phyloP scores from a whole-genome alignment of 2,888 invertebrate genomes.

The Campaea margaritaria region DNA sequence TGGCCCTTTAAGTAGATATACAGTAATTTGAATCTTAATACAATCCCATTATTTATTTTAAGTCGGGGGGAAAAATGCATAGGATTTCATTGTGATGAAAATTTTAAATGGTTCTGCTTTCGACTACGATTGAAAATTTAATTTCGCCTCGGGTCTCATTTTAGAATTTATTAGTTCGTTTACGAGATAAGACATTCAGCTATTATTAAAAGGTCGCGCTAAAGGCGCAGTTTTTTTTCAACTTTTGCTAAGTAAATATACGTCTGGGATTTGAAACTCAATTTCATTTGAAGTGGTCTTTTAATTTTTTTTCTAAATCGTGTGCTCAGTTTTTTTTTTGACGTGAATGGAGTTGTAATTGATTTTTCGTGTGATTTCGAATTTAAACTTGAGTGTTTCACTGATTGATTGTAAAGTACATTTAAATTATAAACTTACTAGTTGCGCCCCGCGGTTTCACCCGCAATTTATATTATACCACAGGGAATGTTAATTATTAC shows the following conservation, averaged over 20 bases:
- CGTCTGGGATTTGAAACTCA: slow-evolving; percentile 22
- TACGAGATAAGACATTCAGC: slow-evolving; percentile 26
- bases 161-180: slow-evolving; percentile 41
- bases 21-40: slow-evolving; percentile 80
- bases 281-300: slow-evolving; percentile 21
- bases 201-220: slow-evolving; percentile 36
- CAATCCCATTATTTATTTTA: slow-evolving; percentile 77
- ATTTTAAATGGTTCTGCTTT: slow-evolving; percentile 54
- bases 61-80: slow-evolving; percentile 70
- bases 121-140: slow-evolving; percentile 56
- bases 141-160: slow-evolving; percentile 48
- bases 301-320: slow-evolving; percentile 10
- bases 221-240: slow-evolving; percentile 26
- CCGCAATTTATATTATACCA: no score
- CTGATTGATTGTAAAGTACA: not conserved
- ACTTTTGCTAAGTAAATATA: slow-evolving; percentile 29
- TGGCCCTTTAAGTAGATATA: slow-evolving; percentile 69
- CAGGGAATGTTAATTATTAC: no score
- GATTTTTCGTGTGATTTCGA: no score
- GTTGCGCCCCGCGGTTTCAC: no score
- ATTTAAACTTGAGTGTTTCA: no score
- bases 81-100: slow-evolving; percentile 60
- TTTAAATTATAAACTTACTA: not conserved
- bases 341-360: slow-evolving; percentile 11
- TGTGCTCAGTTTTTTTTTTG: not conserved